Conservation (phyloP, 2,888 invertebrate genomes). For the Ormyrus thymus region DNA sequence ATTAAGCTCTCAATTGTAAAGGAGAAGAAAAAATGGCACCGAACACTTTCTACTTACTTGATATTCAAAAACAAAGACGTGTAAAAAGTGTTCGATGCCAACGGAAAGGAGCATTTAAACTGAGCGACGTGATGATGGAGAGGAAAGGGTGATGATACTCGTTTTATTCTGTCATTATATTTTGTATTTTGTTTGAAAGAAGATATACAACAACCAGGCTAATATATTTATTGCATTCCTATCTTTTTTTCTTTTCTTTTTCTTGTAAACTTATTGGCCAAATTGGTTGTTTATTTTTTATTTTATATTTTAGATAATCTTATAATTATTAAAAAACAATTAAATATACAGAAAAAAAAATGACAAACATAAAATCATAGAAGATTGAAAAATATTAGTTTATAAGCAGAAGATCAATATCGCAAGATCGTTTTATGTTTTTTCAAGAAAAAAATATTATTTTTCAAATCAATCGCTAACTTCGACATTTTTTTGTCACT, state of each 20-base stretch:
- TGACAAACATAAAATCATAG: constrained; percentile 10
- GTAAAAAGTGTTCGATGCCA: neutral
- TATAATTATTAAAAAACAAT: constrained; percentile 4
- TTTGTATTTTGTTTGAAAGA: constrained; percentile 19
- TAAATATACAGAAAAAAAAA: constrained; percentile 14
- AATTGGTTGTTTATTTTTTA: constrained; percentile 15
- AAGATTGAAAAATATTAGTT: constrained; percentile 17
- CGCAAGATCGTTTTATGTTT: constrained; percentile 27
- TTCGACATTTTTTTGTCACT: constrained; percentile 21
- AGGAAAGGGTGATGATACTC: constrained; percentile 34
- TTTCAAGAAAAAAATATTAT: neutral
- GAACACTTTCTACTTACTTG: constrained; percentile 24
- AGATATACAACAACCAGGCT: constrained; percentile 24
- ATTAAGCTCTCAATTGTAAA: too few species aligned
- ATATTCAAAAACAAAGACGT: constrained; percentile 3
- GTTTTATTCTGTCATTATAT: constrained; percentile 37
- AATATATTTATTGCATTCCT: constrained; percentile 45
- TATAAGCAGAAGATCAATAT: constrained; percentile 18
- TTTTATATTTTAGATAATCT: constrained; percentile 22
- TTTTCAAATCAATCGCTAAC: neutral
- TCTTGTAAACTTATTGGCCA: constrained; percentile 31
- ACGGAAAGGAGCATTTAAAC: too few species aligned
- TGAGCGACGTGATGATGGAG: neutral
- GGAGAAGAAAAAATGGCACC: neutral
- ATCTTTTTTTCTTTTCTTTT: constrained; percentile 14